Evolutionary conservation across 2,888 invertebrate species (phyloP), one percentile per base, ranked within the genome.

Genomic region (Epistrophella euchroma): DNA sequence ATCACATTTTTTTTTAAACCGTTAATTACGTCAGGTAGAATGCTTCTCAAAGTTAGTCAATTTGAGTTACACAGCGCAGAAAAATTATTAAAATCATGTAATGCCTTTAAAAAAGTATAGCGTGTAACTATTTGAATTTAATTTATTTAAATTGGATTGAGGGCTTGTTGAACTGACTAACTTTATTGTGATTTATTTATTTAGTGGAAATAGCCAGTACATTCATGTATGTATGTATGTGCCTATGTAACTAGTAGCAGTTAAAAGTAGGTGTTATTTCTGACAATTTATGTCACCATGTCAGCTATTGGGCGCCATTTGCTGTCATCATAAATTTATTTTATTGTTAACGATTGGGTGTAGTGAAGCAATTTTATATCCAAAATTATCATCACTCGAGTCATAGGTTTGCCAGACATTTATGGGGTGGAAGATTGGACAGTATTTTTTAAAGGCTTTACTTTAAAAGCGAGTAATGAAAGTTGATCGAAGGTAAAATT

Each of bases 271-370:
- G 32, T 6, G 11, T 32, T 56, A 15, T 37, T 7, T n/a, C 4
- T n/a, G 13, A 0, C 22, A 15, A 40, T 22, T 60, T 40, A 37
- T 37, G 10, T 13, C 55, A 32, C 10, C 28, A 11, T 55, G 15
- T 28, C 28, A 37, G 6, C n/a, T 45, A 17, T 52, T 25, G 35
- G 52, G 17, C 43, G 17, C 43, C 28, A 40, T 47, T 25, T 58
- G 58, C 22, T 58, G 37, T 52, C 28, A 47, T 22, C 35, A 17
- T 43, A 40, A 60, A 76, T 76, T 72, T 58, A 72, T 72, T 71
- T 58, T 72, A 76, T 66, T 72, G 76, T 40, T 17, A 13, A 2
- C 40, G 3, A 19, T 37, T 22, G 37, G 11, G 35, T 17, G 11
- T 4, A 32, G 55, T 4, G 28, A 10, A 28, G 52, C 28, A n/a